Evolutionary conservation across 2,888 invertebrate species (phyloP), one percentile per base, ranked within the genome.

Genomic region (Dione vanillae): DNA sequence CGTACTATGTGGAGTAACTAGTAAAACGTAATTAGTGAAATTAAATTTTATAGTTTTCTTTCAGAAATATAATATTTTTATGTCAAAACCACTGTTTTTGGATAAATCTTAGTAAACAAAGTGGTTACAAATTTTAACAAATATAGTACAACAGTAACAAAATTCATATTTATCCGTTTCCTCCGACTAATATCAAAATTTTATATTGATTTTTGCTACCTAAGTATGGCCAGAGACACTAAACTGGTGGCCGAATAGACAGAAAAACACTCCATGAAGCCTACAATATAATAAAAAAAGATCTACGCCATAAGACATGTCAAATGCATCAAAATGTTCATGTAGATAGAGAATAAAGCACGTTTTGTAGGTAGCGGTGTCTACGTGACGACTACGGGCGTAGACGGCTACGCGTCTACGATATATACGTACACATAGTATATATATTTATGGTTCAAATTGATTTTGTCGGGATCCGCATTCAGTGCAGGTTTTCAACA

Each of bases 341-440:
- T 43, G 20, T n/a, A 35, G 11, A n/a, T 45, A 61, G 1, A 27
- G 40, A 69, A 40, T 61, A 66, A 56, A 40, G 52, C 67, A 67
- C 67, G 79, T 75, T 77, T 76, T 75, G 74, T 77, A 67, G 78
- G 81, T 78, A 82, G 83, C 76, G 73, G 72, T 72, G 83, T 70
- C 86, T 88, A 89, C 89, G 88, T 86, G 88, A 81, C 79, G 72
- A 83, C 85, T 86, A 87, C 86, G 86, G 67, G 77, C 79, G 80
- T 78, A 80, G 80, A 68, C 59, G 43, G 67, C 74, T 72, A 72
- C 75, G 76, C 76, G 75, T 77, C 76, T 79, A 77, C 75, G 76
- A 72, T 74, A 69, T 79, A 74, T 65, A 59, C 37, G 27, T 61
- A 41, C 41, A 2, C 43, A 3, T 52, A 41, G 27, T 68, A 69